A percentile compares a stretch with the other conserved stretches of the same genome.
Conservation (phyloP, 2,888 invertebrate genomes). For the Julus scandinavius region DNA sequence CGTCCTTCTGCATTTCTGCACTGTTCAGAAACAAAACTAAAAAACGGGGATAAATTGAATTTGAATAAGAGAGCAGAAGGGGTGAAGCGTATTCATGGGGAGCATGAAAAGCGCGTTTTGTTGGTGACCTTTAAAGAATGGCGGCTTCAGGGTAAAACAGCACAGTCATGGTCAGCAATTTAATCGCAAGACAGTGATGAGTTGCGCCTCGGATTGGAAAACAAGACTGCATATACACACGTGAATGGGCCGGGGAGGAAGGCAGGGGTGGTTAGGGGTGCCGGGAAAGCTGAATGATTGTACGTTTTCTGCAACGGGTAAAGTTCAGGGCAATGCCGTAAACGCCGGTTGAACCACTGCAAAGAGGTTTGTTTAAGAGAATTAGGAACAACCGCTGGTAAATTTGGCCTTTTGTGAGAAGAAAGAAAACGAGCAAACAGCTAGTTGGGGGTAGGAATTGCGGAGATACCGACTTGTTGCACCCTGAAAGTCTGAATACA, state of each 20-base stretch:
- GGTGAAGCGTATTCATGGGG: background rate
- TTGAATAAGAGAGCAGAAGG: background rate
- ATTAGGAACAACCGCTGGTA: slow-evolving; percentile 33
- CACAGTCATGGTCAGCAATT: slow-evolving; percentile 41
- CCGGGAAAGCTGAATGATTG: background rate
- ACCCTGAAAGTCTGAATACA: background rate
- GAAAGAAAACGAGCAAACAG: slow-evolving; percentile 19
- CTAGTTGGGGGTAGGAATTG: background rate
- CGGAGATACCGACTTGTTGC: background rate
- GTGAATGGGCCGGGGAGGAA: background rate
- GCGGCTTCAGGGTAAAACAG: slow-evolving; percentile 7
- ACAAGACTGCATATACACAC: background rate
- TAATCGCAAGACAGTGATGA: slow-evolving; percentile 15
- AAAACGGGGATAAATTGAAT: background rate
- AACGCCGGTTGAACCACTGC: background rate
- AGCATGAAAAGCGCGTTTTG: slow-evolving; percentile 32
- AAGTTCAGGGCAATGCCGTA: slow-evolving; percentile 10
- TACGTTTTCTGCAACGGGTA: slow-evolving; percentile 37
- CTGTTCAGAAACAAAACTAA: background rate
- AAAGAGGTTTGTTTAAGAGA: slow-evolving; percentile 20
- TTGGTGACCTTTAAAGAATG: slow-evolving; percentile 19
- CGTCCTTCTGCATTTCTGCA: background rate
- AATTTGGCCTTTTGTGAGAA: slow-evolving; percentile 27
- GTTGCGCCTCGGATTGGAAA: slow-evolving; percentile 27
- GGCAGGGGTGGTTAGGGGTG: background rate